phyloP scores from a whole-genome alignment of 2,113 vertebrate genomes.

The Sphaerodactylus townsendi region DNA sequence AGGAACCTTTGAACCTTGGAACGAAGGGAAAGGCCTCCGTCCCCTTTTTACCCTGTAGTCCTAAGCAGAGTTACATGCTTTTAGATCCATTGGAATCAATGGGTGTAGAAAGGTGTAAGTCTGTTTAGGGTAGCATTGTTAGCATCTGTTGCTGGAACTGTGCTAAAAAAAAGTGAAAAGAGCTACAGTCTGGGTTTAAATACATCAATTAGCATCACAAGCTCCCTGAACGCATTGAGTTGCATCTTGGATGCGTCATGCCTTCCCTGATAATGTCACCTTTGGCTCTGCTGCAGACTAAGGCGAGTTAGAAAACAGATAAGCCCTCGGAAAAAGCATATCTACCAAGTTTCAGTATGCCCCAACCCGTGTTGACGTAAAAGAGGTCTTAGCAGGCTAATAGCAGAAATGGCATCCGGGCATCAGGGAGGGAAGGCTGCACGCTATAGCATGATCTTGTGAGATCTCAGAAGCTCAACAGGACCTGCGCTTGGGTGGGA shows the following conservation, averaged over 20 bases:
- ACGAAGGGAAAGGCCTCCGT: constrained; percentile 5
- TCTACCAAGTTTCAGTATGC: constrained; percentile 58
- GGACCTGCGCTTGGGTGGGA: too few relatives aligned
- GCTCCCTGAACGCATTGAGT: constrained; percentile 20
- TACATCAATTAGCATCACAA: constrained; percentile 9
- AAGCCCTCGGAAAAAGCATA: constrained; percentile 37
- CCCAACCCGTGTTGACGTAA: constrained; percentile 45
- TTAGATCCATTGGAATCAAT: too few relatives aligned
- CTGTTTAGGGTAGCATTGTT: too few relatives aligned
- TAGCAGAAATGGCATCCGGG: constrained; percentile 65
- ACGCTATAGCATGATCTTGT: constrained; percentile 10
- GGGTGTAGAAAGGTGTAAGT: too few relatives aligned
- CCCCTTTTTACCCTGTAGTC: neutral
- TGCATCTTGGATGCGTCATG: constrained; percentile 25
- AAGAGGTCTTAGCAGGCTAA: constrained; percentile 61
- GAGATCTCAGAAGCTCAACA: constrained; percentile 21
- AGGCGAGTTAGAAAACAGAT: constrained; percentile 51
- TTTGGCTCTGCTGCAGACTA: constrained; percentile 48
- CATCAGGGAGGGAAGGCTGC: constrained; percentile 49
- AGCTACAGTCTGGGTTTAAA: constrained; percentile 24
- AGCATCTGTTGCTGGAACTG: neutral
- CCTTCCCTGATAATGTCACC: constrained; percentile 32
- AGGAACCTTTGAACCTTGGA: constrained; percentile 19
- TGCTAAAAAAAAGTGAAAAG: constrained; percentile 24
- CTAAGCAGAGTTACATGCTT: too few relatives aligned